Conservation (phyloP, 1,140 invertebrate species). For the Hormaphis cornu region DNA sequence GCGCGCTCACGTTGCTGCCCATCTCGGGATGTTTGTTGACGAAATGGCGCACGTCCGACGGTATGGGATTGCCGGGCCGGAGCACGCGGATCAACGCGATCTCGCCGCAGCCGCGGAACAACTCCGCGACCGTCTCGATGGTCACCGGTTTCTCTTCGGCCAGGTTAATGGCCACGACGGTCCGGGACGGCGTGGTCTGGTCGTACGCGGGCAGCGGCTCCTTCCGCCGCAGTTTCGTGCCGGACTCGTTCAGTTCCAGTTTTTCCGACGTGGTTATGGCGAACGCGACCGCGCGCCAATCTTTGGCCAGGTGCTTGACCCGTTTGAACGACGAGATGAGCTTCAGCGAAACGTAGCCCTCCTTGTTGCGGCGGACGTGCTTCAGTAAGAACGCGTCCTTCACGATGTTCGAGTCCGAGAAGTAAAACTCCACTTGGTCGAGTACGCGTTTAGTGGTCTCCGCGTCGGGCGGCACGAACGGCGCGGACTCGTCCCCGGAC, state of each 20-base stretch:
- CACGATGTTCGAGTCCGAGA: slow-evolving; percentile 86
- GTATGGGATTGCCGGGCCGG: slow-evolving; percentile 74
- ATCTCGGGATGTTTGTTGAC: slow-evolving; percentile 83
- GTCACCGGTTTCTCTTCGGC: slow-evolving; percentile 66
- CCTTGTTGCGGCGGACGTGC: slow-evolving; percentile 86
- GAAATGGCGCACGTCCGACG: slow-evolving; percentile 78
- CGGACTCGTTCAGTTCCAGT: slow-evolving; percentile 78
- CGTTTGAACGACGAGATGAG: slow-evolving; percentile 87
- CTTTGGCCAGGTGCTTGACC: slow-evolving; percentile 83
- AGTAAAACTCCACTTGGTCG: slow-evolving; percentile 83
- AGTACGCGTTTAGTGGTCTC: slow-evolving; percentile 67
- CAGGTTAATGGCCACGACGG: slow-evolving; percentile 75
- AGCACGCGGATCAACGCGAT: slow-evolving; percentile 77
- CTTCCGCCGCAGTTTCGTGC: slow-evolving; percentile 78
- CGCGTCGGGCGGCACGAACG: slow-evolving; percentile 51
- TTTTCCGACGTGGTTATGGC: slow-evolving; percentile 67
- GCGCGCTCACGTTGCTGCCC: slow-evolving; percentile 69
- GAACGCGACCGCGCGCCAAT: slow-evolving; percentile 83
- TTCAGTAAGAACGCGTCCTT: slow-evolving; percentile 92
- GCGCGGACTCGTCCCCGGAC: slow-evolving; percentile 38
- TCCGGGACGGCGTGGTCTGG: slow-evolving; percentile 81
- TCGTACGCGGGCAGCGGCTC: slow-evolving; percentile 80
- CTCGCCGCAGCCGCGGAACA: slow-evolving; percentile 78
- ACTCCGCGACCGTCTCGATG: slow-evolving; percentile 76
- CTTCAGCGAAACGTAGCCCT: slow-evolving; percentile 88